Conservation (phyloP, 2,113 vertebrate species). For the Amazona guildingii region DNA sequence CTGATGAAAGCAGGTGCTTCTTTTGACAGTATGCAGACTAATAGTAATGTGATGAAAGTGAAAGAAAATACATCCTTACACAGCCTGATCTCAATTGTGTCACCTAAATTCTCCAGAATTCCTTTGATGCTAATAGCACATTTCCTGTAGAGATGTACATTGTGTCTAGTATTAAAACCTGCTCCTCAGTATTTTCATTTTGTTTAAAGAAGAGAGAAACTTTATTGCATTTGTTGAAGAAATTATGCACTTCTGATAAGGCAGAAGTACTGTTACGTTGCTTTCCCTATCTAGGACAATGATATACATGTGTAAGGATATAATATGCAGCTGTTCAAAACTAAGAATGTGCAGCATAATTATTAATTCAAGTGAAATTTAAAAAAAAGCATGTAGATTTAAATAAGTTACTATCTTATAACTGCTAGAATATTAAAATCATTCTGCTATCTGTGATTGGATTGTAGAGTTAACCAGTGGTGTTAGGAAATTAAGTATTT, state of each 20-base stretch:
- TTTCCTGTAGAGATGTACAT: background rate
- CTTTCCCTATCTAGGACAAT: background rate
- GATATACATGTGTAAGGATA: background rate
- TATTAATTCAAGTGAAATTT: background rate
- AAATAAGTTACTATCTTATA: background rate
- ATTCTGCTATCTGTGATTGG: background rate
- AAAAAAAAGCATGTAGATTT: background rate
- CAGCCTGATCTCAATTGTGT: background rate
- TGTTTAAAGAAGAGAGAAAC: background rate
- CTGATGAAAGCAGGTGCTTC: background rate
- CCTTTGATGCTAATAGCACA: background rate
- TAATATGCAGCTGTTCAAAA: background rate
- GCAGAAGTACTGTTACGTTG: background rate
- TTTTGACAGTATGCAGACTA: background rate
- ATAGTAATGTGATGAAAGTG: background rate
- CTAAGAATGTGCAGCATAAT: background rate
- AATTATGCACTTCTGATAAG: background rate
- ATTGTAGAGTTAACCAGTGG: background rate
- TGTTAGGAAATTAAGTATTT: background rate
- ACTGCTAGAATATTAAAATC: background rate
- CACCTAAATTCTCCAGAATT: background rate
- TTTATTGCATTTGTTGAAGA: background rate
- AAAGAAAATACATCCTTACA: background rate
- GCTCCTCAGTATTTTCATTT: background rate
- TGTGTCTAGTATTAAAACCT: background rate